A percentile compares a stretch with the other conserved stretches of the same genome.
Conservation (phyloP, 2,888 invertebrate species). For the Cryptus armator region DNA sequence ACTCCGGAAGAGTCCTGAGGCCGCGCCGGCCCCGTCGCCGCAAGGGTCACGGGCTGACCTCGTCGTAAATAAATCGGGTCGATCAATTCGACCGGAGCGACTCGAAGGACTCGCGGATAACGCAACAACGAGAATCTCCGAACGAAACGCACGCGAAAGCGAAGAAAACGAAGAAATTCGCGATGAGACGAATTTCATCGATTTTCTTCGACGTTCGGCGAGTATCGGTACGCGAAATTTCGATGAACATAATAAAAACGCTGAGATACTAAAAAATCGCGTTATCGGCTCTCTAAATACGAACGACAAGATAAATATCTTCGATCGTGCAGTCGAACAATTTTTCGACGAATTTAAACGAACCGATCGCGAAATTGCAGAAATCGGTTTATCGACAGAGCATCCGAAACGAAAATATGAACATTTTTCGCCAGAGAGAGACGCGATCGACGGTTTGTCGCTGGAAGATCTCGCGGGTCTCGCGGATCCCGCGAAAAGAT, state of each 20-base stretch:
- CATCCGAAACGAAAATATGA: background rate
- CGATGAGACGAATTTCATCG: slow-evolving; percentile 53
- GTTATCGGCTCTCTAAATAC: slow-evolving; percentile 13
- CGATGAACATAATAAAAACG: background rate
- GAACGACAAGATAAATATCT: slow-evolving; percentile 28
- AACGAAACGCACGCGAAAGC: slow-evolving; percentile 17
- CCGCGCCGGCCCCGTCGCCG: slow-evolving; percentile 28
- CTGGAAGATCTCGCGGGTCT: background rate
- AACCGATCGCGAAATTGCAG: background rate
- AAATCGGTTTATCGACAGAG: background rate
- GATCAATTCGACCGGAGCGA: slow-evolving; percentile 50
- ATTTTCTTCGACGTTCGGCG: slow-evolving; percentile 61
- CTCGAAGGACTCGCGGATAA: slow-evolving; percentile 46
- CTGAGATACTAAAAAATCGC: background rate
- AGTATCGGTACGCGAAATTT: background rate
- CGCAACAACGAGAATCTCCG: slow-evolving; percentile 28
- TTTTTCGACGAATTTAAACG: slow-evolving; percentile 44
- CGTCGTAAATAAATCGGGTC: slow-evolving; percentile 64
- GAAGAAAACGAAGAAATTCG: slow-evolving; percentile 37
- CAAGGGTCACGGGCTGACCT: slow-evolving; percentile 62
- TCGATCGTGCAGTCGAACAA: slow-evolving; percentile 51
- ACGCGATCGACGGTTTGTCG: background rate
- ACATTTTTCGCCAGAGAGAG: background rate
- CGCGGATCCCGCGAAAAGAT: slow-evolving; percentile 16
- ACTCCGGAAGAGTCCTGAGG: background rate